Evolutionary conservation across 2,888 invertebrate species (phyloP), one percentile per base, ranked within the genome.

Genomic region (Drosophila birchii): DNA sequence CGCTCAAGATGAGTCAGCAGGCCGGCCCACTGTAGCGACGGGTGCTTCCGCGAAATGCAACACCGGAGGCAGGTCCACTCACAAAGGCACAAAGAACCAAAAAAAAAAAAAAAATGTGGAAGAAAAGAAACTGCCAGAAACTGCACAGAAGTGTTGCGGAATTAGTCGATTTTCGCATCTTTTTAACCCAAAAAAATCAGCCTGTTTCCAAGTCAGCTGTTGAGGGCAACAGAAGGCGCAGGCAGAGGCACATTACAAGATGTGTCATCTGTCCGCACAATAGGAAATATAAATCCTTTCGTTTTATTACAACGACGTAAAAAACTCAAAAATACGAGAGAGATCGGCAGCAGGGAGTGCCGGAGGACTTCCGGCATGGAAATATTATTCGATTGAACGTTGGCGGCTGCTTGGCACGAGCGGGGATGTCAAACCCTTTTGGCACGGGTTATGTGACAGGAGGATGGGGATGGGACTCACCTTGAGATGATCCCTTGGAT

Each of bases 251-350:
- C 78, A 77, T 86, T 80, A 81, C 80, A 85, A 82, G 79, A 79
- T 80, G 80, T 82, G 78, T 78, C 79, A 76, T 83, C 79, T 76
- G 75, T 54, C 55, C 55, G 72, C 60, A 80, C 77, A 81, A 80
- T 82, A 68, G 89, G 88, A 88, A 85, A 89, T 86, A 88, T 88
- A 89, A 88, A 88, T 88, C 89, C 88, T 86, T 88, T 89, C 89
- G 80, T 89, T 89, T 88, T 86, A 88, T 88, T 84, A 75, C 84
- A 75, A 18, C 47, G 58, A 70, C 73, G 60, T 67, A 70, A 78
- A 76, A 73, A 77, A 76, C 67, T 53, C 44, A 29, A 26, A 56
- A 55, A 34, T 39, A 62, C 16, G 14, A 43, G 32, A 58, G 11
- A 23, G 26, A 36, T n/a, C n/a, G 36, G 49, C 39, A 51, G 44